Percentiles rank a stretch among this genome's conserved stretches.
Conservation (phyloP, 1,140 invertebrate species). For the Eciton burchellii region DNA sequence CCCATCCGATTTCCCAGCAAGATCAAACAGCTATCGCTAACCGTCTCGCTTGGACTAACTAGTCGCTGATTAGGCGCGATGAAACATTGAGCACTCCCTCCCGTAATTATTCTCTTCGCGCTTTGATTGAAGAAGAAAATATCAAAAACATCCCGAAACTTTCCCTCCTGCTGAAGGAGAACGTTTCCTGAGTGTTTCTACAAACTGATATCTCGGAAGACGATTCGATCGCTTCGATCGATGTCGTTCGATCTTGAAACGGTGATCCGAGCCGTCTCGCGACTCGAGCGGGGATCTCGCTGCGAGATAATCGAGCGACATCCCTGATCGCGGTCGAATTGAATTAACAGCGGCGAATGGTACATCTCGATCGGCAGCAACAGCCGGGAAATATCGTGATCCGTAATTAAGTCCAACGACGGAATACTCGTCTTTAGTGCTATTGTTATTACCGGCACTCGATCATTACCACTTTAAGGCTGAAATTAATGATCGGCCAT, state of each 20-base stretch:
- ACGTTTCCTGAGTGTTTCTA: not conserved
- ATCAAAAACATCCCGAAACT: too few relatives aligned
- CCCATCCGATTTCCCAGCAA: too few relatives aligned
- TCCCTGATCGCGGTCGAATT: slow-evolving; percentile 1
- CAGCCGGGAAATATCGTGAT: slow-evolving; percentile 29
- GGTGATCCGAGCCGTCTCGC: not conserved
- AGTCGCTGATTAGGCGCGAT: not conserved
- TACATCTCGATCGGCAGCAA: slow-evolving; percentile 7
- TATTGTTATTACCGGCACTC: slow-evolving; percentile 49
- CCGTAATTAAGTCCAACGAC: slow-evolving; percentile 49
- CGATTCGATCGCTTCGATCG: not conserved
- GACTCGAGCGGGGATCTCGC: not conserved
- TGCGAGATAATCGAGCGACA: slow-evolving; percentile 11
- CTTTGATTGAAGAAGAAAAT: too few relatives aligned
- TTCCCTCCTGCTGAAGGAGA: too few relatives aligned
- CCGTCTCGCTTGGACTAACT: not conserved
- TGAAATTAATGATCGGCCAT: slow-evolving; percentile 55
- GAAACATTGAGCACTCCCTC: not conserved
- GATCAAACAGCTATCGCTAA: slow-evolving; percentile 6
- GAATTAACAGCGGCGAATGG: slow-evolving; percentile 43
- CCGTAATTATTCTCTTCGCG: too few relatives aligned
- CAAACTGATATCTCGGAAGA: not conserved
- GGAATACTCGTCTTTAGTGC: slow-evolving; percentile 38
- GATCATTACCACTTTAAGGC: slow-evolving; percentile 58
- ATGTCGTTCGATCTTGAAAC: not conserved